Evolutionary conservation across 2,797 vertebrate species (phyloP), one percentile per base, ranked within the genome.

Genomic region (Coracias cyanogaster): DNA sequence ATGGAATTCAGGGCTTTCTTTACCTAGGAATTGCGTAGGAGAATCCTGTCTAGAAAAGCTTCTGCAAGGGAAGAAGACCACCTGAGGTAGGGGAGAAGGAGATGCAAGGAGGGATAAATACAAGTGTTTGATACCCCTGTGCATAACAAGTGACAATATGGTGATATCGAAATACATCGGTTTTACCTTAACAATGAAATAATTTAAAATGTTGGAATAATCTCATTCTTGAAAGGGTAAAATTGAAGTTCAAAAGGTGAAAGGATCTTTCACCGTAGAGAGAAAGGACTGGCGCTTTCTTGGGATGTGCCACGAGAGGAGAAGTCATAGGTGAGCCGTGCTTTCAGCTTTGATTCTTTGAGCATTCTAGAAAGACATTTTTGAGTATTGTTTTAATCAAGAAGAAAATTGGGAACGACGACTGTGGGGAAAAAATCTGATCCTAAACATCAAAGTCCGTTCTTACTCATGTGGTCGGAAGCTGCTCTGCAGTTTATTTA

Each of bases 371-470:
- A 86, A 52, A 71, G 89, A 71, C 22, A 24, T 52, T 89, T 90
- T 60, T 67, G 55, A 71, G 11, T 46, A 58, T 57, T 33, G 43
- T 61, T 89, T 90, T 95, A 83, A 76, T 96, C 86, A 73, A 45
- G 91, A 92, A 93, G 69, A 49, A 60, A 61, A 74, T 71, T 57
- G 81, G 57, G 89, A 41, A 70, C 86, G 86, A 89, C 92, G 62
- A 70, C 72, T 87, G 48, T 51, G 21, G 28, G n/a, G 48, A 82
- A 33, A 64, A 92, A 51, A 29, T 14, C 46, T 5, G 57, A 9
- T 57, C 46, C 62, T 76, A 55, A 80, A 69, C n/a, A 69, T 90
- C 58, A 25, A 78, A 85, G 45, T 76, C 43, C 54, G 48, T 64
- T 89, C 85, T 86, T 90, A 81, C n/a, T 65, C 39, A 10, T 43